Conservation (phyloP, 2,797 vertebrate genomes). For the Enteromius viviparus region DNA sequence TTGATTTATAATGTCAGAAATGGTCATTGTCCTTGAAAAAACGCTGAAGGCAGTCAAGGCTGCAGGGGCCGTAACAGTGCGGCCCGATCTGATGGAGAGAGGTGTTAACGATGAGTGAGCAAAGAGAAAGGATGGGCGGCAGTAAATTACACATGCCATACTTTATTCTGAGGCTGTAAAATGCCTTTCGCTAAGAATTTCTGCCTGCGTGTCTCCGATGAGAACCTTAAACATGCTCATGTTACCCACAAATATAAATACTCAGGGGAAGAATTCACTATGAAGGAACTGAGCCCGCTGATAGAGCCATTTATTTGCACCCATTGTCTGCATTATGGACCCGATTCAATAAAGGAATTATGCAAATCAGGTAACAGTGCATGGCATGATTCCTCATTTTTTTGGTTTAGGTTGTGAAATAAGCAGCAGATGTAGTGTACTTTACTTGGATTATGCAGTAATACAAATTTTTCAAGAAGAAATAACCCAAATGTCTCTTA, state of each 20-base stretch:
- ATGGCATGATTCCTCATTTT: neutral
- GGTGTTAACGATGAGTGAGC: conserved; percentile 41
- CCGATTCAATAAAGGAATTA: neutral
- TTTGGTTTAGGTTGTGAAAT: neutral
- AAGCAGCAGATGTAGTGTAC: neutral
- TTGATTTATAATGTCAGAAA: conserved; percentile 52
- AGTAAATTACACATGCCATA: conserved; percentile 27
- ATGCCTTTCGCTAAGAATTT: conserved; percentile 42
- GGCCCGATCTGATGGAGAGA: conserved; percentile 16
- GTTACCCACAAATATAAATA: conserved; percentile 28
- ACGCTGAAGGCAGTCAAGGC: conserved; percentile 50
- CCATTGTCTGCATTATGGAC: neutral
- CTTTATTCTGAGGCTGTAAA: conserved; percentile 45
- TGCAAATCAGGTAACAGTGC: neutral
- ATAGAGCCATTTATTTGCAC: neutral
- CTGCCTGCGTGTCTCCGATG: conserved; percentile 43
- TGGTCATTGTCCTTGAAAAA: conserved; percentile 53
- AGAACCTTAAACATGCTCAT: conserved; percentile 29
- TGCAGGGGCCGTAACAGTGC: conserved; percentile 16
- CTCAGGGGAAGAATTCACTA: conserved; percentile 21
- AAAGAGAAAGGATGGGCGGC: conserved; percentile 21
- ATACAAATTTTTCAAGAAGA: neutral
- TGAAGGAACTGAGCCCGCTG: neutral
- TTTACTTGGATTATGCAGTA: neutral
- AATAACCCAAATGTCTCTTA: neutral